These are phyloP conservation scores for Murina feae DNA, from an alignment of 2,113 vertebrate genomes.

Conservation along the genomic window DNA sequence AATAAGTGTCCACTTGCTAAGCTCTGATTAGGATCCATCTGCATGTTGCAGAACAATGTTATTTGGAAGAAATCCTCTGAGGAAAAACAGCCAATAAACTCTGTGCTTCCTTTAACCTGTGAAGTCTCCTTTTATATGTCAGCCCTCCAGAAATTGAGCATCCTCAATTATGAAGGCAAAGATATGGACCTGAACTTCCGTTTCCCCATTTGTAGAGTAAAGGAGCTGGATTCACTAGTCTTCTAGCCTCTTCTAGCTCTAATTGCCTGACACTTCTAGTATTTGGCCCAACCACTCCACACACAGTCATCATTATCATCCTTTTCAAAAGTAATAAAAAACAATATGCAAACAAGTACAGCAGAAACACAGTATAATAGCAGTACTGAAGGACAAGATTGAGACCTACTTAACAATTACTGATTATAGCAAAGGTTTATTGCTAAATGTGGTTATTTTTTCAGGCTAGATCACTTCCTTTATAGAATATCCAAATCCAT, in stretches of 20 bases:
- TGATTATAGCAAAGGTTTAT: background rate
- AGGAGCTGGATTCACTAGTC: background rate
- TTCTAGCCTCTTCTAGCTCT: background rate
- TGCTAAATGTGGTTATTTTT: background rate
- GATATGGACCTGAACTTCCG: background rate
- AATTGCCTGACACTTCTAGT: background rate
- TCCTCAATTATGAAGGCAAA: background rate
- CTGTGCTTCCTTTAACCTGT: background rate
- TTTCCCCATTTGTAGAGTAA: background rate
- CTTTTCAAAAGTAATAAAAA: background rate
- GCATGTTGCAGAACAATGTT: background rate
- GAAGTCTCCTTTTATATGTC: background rate
- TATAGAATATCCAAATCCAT: background rate
- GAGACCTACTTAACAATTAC: background rate
- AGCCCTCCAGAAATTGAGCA: background rate
- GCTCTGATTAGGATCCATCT: background rate
- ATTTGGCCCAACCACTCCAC: background rate
- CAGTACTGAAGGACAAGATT: background rate
- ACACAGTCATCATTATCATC: background rate
- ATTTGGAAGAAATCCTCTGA: background rate
- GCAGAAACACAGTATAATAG: background rate
- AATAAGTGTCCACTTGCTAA: constrained; percentile 26
- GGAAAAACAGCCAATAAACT: background rate
- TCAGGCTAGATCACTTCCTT: background rate
- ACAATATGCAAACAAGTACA: background rate